Percentiles rank a stretch among this genome's conserved stretches.
phyloP scores from a whole-genome alignment of 2,113 vertebrate genomes.

The Coracopsis vasa region DNA sequence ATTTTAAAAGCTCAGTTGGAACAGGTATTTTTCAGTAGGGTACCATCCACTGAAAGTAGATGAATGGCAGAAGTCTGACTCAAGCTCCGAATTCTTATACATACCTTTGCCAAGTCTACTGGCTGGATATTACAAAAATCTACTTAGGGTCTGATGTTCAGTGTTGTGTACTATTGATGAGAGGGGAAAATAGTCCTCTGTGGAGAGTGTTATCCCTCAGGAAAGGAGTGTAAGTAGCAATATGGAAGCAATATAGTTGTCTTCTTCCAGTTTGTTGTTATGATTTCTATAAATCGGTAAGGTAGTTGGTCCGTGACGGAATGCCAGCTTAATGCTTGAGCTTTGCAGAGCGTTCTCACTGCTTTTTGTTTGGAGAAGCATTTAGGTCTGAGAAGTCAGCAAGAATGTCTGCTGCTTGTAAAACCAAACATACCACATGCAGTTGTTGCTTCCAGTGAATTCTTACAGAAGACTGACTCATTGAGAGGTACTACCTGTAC shows the following conservation, averaged over 20 bases:
- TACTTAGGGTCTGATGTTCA: background rate
- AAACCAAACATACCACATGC: background rate
- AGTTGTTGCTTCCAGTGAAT: background rate
- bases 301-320: background rate
- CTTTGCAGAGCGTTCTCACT: background rate
- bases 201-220: background rate
- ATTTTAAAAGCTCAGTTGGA: background rate
- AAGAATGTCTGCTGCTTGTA: background rate
- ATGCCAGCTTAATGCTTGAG: background rate
- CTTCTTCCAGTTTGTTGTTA: background rate
- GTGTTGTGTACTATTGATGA: background rate
- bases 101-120: background rate
- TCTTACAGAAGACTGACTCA: rapidly evolving
- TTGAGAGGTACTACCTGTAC: background rate
- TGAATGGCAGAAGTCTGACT: background rate
- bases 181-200: background rate
- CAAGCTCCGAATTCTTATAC: background rate
- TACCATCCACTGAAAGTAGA: background rate
- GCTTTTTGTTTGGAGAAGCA: background rate
- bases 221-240: background rate
- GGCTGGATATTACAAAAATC: background rate
- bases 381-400: background rate
- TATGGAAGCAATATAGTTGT: background rate
- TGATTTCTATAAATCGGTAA: background rate
- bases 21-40: background rate